Base-by-base conservation (phyloP, 2,888 invertebrate species). In the Rhaphigaster nebulosa region DNA sequence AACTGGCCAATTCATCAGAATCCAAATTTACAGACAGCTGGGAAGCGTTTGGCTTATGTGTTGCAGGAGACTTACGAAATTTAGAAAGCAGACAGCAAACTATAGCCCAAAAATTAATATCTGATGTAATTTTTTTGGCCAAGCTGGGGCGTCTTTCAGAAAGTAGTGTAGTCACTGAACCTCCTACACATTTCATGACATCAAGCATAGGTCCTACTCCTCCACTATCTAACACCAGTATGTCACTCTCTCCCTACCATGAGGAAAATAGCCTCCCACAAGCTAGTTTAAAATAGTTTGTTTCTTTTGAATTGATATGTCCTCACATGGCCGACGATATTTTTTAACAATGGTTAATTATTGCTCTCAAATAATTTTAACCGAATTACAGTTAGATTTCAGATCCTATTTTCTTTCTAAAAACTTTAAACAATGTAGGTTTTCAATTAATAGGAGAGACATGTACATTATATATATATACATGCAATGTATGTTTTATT, bases 61-160 rank as follows among this genome's bases (percentile, higher is more conserved):
- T 91, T 12, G 90, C 45, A 88, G 91, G 90, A 15, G 91, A 90
- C 88, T 56, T 91, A n/a, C 65, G 91, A 45, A 38, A 15, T 45
- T 29, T 91, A 38, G 38, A 65, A 1, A 29, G 6, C 15, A 80
- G 76, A 70, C 91, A 91, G 90, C 91, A 91, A 91, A 38, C 91
- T 18, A 91, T 91, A 29, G 90, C 91, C 10, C 91, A 91, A 89
- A 91, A 91, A 52, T 26, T 91, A 52, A 91, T 91, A n/a, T 91
- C 91, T 1, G 91, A 91, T 38, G 84, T 84, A 76, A 90, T 91
- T 84, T 91, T 88, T 65, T 89, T 34, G 38, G 91, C 84, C 38
- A 91, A 91, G 84, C 54, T 91, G 90, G 91, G 88, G 84, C 76
- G 87, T 8, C 90, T 91, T 5, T 50, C 89, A 29, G 90, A 91